Base-by-base conservation (phyloP, 2,888 invertebrate species). In the Coelopa pilipes region DNA sequence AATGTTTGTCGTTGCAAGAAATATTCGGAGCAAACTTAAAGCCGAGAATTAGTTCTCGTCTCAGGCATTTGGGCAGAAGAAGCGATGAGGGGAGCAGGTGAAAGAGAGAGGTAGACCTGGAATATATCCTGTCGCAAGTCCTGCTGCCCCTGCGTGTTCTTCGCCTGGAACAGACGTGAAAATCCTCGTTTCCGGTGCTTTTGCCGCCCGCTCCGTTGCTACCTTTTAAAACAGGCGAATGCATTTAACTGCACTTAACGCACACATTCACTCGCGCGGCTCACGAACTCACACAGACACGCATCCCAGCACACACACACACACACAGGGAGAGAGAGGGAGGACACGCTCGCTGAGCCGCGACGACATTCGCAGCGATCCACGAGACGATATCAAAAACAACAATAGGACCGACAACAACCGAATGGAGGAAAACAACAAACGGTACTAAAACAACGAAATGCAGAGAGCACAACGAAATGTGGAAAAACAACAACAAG, bases 161-260 rank as follows among this genome's bases (percentile, higher is more conserved):
- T 34, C 34, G 34, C 34, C 34, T 34, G 34, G 4, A 2, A 34
- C 34, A 34, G 34, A 34, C 34, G 34, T 34, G n/a, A 53, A 53
- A 53, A 53, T 53, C 53, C 2, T 53, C 53, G 53, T 53, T 53
- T 53, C 53, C 53, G 10, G 10, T 53, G 53, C 53, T 53, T 53
- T 53, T 53, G 53, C 53, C 10, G 3, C 3, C 10, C 13, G 10
- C 13, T 53, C 5, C 53, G 4, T 53, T 53, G 13, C 53, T 53
- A 53, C 53, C 53, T 53, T 53, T 53, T 53, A 53, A 53, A 53
- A 53, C 53, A 53, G 53, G 4, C n/a, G 53, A 9, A 53, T 53
- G 53, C 53, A 53, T 53, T 53, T 15, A 53, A 53, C 53, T 53
- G 53, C 53, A 53, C 53, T 53, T 53, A 53, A 53, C 13, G n/a